Evolutionary conservation across 2,888 invertebrate species (phyloP), one percentile per base, ranked within the genome.

Genomic region (Ischnura elegans): DNA sequence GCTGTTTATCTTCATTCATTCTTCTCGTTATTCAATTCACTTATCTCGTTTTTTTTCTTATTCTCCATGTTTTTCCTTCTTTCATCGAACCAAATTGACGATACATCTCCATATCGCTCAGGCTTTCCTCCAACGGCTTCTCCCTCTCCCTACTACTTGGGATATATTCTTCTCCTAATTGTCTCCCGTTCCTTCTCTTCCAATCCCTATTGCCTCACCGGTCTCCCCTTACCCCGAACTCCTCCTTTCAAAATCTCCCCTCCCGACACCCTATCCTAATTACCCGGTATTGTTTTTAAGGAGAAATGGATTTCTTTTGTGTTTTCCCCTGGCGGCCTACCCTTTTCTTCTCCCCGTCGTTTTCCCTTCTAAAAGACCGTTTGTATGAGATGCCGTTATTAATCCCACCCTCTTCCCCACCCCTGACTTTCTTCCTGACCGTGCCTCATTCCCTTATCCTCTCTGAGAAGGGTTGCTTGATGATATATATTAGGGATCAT

Each of bases 221-320:
- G 21, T 84, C 43, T 86, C n/a, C 2, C 45, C 8, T 25, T 45
- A 25, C 25, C 25, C 5, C n/a, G 13, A 45, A 25, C 0, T n/a
- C 84, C 45, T 13, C 8, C 45, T 25, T n/a, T 86, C 5, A 21
- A 5, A 1, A 25, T 0, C 25, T 5, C 86, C 45, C 5, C 45
- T n/a, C 46, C 86, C 86, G 25, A 25, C n/a, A 45, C 46, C 86
- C 86, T 46, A 25, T n/a, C 29, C 76, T 76, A 76, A 76, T 76
- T 76, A 76, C 76, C 36, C 2, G 8, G 76, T 76, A 76, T 76
- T 76, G 76, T 76, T 76, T 61, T 76, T 76, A 36, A 76, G 76
- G 76, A 76, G 76, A 36, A 76, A 76, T 76, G 76, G 76, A 36
- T 29, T 76, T 76, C 76, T 36, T 76, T 76, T 76, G 76, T 76